Evolutionary conservation across 1,140 invertebrate species (phyloP).

Genomic region (Coenobita brevimanus): DNA sequence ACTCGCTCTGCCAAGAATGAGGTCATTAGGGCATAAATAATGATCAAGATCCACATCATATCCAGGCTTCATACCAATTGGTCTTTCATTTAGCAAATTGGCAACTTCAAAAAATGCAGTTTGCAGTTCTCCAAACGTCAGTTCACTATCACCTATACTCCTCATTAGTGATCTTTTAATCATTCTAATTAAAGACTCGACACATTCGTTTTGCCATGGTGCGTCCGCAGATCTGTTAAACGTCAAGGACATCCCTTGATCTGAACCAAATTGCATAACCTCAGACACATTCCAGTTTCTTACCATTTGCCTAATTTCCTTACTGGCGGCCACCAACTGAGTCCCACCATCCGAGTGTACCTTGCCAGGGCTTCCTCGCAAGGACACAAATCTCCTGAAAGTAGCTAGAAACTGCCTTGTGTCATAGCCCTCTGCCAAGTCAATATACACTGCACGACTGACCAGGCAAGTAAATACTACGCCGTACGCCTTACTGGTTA

Average conservation of each 20-base stretch:
- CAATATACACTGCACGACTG: constrained; percentile 28
- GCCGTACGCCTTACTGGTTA: constrained; percentile 22
- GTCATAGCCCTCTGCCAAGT: constrained; percentile 30
- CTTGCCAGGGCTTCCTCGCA: background rate
- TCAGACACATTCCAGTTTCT: background rate
- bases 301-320: background rate
- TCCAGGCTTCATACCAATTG: too few species aligned
- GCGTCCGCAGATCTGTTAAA: constrained; percentile 9
- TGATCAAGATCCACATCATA: too few species aligned
- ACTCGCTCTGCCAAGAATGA: constrained; percentile 2
- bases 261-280: background rate
- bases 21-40: background rate
- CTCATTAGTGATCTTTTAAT: background rate
- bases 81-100: constrained; percentile 35
- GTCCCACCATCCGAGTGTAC: background rate
- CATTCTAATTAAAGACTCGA: background rate
- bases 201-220: constrained; percentile 1
- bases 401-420: background rate
- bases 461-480: constrained; percentile 16
- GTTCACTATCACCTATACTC: too few species aligned
- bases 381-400: background rate
- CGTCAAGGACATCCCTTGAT: background rate
- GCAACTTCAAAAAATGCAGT: too few species aligned
- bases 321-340: background rate
- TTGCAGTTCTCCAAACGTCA: too few species aligned